Evolutionary conservation across 2,113 vertebrate species (phyloP).

Genomic region (Asarcornis scutulata): DNA sequence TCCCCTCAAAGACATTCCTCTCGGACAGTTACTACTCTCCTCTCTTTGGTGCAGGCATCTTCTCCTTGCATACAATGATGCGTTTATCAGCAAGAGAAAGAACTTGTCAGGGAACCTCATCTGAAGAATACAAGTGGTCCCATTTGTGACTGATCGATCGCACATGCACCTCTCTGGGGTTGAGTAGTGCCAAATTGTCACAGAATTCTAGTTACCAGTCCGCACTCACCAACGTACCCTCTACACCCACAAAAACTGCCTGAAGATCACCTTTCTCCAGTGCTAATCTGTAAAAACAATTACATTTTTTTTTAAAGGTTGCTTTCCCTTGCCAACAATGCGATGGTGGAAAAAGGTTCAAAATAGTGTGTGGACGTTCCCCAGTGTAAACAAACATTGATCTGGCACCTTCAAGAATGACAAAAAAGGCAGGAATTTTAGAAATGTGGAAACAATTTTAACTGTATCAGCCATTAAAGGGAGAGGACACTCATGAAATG

Average conservation of each 20-base stretch:
- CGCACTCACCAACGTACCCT: background rate
- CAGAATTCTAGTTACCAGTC: background rate
- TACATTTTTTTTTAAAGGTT: background rate
- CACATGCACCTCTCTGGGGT: background rate
- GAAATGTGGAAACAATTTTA: background rate
- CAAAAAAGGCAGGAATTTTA: background rate
- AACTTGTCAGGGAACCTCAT: background rate
- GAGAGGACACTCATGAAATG: background rate
- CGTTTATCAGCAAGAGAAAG: background rate
- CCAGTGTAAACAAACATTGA: background rate
- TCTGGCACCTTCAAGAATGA: background rate
- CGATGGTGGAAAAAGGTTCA: background rate
- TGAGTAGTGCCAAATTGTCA: background rate
- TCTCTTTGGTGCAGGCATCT: background rate
- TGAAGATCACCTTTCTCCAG: background rate
- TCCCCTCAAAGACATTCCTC: background rate
- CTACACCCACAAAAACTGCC: background rate
- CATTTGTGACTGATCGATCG: background rate
- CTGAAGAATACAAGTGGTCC: rapidly evolving
- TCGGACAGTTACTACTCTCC: background rate
- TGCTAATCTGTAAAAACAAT: background rate
- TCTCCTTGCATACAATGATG: rapidly evolving
- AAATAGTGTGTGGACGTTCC: background rate
- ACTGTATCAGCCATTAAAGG: background rate
- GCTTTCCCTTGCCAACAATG: background rate